A percentile compares a stretch with the other conserved stretches of the same genome.
phyloP scores from a whole-genome alignment of 1,140 invertebrate species.

The Archegozetes longisetosus region DNA sequence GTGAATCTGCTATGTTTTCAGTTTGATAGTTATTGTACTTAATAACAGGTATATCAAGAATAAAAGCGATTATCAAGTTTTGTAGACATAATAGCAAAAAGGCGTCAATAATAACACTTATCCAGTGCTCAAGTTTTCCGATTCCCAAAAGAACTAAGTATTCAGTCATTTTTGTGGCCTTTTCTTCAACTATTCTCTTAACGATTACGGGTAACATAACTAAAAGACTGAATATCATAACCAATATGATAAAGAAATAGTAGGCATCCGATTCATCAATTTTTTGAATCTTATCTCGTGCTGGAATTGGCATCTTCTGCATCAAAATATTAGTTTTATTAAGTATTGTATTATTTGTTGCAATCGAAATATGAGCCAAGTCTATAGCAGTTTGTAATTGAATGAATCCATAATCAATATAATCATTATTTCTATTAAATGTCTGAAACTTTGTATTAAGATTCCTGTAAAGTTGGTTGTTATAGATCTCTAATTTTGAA shows the following conservation, averaged over 20 bases:
- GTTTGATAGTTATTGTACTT: background rate
- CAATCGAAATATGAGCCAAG: background rate
- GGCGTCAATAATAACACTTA: background rate
- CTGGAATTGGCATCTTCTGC: background rate
- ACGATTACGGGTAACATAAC: background rate
- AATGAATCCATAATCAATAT: too few species aligned
- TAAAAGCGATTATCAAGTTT: background rate
- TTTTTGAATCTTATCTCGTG: background rate
- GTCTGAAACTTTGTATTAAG: too few species aligned
- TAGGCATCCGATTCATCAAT: conserved; percentile 24
- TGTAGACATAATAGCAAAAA: background rate
- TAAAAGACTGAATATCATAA: conserved; percentile 17
- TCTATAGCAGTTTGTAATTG: background rate
- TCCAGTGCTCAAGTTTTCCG: background rate
- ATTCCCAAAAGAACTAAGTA: background rate
- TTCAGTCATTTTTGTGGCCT: background rate
- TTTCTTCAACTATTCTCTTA: background rate
- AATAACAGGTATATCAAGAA: background rate
- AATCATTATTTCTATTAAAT: too few species aligned
- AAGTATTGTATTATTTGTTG: background rate
- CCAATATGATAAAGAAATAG: conserved; percentile 25
- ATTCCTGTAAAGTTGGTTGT: too few species aligned
- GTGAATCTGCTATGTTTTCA: background rate
- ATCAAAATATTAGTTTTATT: background rate
- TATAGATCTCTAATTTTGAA: too few species aligned